Base-by-base conservation (phyloP, 1,140 invertebrate genomes). In the Chelonus insularis region DNA sequence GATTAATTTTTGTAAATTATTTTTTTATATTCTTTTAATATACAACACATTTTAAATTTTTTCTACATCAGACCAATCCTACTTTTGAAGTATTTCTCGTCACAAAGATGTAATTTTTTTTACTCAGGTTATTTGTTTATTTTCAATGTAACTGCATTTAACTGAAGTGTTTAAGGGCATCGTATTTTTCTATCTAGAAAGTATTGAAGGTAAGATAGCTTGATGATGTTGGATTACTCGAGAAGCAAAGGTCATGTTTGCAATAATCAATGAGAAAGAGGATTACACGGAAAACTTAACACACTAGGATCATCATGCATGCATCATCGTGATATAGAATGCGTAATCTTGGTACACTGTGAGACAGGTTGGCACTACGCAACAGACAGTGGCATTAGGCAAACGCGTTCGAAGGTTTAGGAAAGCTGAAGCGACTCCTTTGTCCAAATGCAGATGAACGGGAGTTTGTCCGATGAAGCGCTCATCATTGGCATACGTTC, bases 401-500 rank as follows among this genome's bases (percentile, higher is more conserved):
- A 16, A 4, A 11, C 9, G 23, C 11, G n/a, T 8, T n/a, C 1
- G 21, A 16, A 14, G 14, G 34, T 39, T 16, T 55, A 55, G 34
- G 52, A 55, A 55, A 55, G 52, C 52, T 29, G 34, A 55, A 34
- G 8, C 37, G 20, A 43, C 36, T 20, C 56, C 62, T 68, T 67
- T 67, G 66, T 69, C 55, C 29, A 21, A 55, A 12, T 25, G 36
- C 45, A 45, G 56, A 65, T 65, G 56, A 45, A 50, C 39, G 34
- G 41, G 57, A 64, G 66, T 71, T 71, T 69, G 60, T 65, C 61
- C 61, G 60, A 48, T 60, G 61, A 59, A 60, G 23, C 63, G 64
- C 70, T 67, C 67, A 69, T 71, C 67, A 66, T 68, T 55, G 43
- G 18, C 47, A 6, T 60, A 63, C 51, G 57, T 64, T 63, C 61